Conservation (phyloP, 2,113 vertebrate species). For the Equus quagga region DNA sequence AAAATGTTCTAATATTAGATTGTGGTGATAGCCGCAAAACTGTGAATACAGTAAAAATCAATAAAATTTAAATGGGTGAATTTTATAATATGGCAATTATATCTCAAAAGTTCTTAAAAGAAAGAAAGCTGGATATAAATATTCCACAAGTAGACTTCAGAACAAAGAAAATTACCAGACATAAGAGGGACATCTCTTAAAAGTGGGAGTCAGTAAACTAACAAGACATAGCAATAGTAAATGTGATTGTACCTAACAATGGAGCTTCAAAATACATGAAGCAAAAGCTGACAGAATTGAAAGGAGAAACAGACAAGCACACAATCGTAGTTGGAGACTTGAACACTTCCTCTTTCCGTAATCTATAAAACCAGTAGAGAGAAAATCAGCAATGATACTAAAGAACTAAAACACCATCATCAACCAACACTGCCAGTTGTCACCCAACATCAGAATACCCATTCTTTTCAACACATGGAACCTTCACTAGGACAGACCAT, state of each 20-base stretch:
- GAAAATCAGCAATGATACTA: neutral
- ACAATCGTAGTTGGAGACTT: too few relatives aligned
- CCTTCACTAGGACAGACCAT: neutral
- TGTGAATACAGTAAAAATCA: neutral
- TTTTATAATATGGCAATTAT: neutral
- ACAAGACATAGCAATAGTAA: neutral
- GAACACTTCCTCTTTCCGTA: neutral
- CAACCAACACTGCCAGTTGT: neutral
- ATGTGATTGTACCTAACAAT: neutral
- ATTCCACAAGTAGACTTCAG: neutral
- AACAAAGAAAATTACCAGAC: neutral
- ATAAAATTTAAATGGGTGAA: neutral
- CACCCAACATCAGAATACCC: neutral
- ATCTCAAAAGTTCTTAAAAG: neutral
- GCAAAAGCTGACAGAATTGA: neutral
- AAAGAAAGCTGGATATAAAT: neutral
- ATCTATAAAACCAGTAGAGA: neutral
- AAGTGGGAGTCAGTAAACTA: neutral
- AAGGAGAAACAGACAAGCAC: too few relatives aligned
- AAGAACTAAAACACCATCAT: neutral
- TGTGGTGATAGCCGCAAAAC: neutral
- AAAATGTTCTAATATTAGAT: neutral
- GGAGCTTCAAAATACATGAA: neutral
- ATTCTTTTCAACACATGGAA: neutral
- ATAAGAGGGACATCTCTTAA: neutral